A percentile compares a stretch with the other conserved stretches of the same genome.
These are phyloP conservation scores for Henricia sp. DNA, from an alignment of 53 echinoderm and acorn worm species.

Conservation along the genomic window DNA sequence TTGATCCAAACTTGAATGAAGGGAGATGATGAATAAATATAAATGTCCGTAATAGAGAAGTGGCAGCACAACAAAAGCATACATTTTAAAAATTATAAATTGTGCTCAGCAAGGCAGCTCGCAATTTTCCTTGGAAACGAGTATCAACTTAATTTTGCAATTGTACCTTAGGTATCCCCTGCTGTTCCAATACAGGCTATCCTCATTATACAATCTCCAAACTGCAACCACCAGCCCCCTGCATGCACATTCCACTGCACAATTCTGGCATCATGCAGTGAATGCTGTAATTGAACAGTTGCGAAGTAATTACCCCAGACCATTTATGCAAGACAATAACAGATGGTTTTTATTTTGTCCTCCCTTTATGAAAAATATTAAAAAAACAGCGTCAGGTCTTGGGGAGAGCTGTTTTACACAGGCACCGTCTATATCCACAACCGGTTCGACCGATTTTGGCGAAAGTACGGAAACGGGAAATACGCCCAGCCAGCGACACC, in stretches of 20 bases:
- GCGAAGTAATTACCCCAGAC: slow-evolving; percentile 32
- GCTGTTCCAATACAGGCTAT: not conserved
- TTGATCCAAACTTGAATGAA: too few relatives aligned
- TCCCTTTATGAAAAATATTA: not conserved
- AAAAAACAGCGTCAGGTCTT: slow-evolving; percentile 36
- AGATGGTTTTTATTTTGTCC: slow-evolving; percentile 48
- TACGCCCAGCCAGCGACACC: slow-evolving; percentile 85
- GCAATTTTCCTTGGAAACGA: too few relatives aligned
- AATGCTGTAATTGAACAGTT: slow-evolving; percentile 13
- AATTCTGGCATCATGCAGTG: slow-evolving; percentile 15
- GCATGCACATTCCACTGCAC: slow-evolving; percentile 10
- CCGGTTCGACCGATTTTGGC: slow-evolving; percentile 62
- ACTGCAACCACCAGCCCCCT: not conserved
- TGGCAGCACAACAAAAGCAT: too few relatives aligned
- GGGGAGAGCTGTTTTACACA: slow-evolving; percentile 34
- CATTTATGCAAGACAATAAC: slow-evolving; percentile 44
- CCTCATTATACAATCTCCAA: not conserved
- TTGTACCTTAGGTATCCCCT: too few relatives aligned
- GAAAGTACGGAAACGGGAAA: slow-evolving; percentile 96
- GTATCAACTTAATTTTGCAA: too few relatives aligned
- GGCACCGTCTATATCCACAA: slow-evolving; percentile 36
- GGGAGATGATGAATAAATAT: too few relatives aligned
- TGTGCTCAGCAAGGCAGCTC: too few relatives aligned
- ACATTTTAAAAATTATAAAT: too few relatives aligned
- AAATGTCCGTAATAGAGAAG: too few relatives aligned